Conservation (phyloP, 2,113 vertebrate genomes). For the Thymallus thymallus region DNA sequence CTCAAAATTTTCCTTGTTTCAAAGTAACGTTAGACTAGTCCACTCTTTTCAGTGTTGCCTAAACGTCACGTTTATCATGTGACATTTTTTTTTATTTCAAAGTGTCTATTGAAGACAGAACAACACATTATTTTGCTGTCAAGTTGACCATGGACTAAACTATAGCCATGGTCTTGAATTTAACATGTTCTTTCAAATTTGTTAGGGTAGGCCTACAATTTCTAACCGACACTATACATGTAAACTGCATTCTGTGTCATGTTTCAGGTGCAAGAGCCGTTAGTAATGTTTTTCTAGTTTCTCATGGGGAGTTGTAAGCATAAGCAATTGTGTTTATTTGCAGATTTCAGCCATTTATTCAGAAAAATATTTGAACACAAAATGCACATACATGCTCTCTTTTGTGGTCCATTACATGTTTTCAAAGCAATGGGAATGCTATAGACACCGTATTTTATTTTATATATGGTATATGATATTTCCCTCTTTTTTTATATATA, state of each 20-base stretch:
- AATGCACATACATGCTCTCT: background rate
- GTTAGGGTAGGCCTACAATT: no score
- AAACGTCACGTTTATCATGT: background rate
- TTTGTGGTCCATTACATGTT: no score
- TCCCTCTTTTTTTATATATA: no score
- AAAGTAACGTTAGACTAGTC: background rate
- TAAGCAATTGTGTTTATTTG: background rate
- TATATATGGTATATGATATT: no score
- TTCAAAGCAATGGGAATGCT: no score
- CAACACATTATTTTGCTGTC: background rate
- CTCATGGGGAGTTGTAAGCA: background rate
- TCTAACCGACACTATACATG: background rate
- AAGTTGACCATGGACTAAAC: background rate
- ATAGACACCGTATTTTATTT: no score
- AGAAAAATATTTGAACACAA: background rate
- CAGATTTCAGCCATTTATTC: background rate
- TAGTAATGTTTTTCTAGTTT: background rate
- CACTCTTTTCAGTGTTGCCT: background rate
- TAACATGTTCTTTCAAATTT: background rate
- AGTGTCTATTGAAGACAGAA: constrained; percentile 1
- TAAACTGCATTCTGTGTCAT: background rate
- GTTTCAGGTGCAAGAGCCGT: background rate
- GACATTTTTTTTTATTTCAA: no score
- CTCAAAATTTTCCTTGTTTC: background rate
- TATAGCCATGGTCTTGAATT: background rate